Evolutionary conservation across 2,113 vertebrate genomes (phyloP).

Genomic region (Toxotes jaculatrix): DNA sequence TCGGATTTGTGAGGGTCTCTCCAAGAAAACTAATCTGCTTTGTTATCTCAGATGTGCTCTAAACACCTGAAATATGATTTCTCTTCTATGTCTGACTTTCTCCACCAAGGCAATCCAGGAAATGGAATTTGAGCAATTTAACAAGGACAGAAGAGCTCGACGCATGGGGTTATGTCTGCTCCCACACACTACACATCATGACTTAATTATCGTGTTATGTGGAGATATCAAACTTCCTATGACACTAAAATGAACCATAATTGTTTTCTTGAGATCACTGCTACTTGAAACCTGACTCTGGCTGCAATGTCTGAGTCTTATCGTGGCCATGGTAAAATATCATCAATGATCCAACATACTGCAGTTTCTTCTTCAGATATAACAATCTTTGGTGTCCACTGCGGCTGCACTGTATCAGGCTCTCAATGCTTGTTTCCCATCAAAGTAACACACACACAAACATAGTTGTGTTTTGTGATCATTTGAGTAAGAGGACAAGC

Average conservation of each 20-base stretch:
- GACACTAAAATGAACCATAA: background rate
- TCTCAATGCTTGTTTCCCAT: background rate
- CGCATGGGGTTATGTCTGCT: background rate
- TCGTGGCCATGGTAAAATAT: background rate
- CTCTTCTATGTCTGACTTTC: constrained; percentile 24
- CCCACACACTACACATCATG: constrained; percentile 4
- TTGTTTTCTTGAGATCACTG: background rate
- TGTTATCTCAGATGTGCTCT: constrained; percentile 52
- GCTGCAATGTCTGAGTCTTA: background rate
- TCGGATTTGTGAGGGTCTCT: constrained; percentile 11
- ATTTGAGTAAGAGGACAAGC: background rate
- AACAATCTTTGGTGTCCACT: background rate
- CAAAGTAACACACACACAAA: background rate
- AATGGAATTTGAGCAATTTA: constrained; percentile 55
- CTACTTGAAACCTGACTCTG: constrained; percentile 22
- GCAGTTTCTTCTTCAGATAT: background rate
- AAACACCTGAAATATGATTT: constrained; percentile 47
- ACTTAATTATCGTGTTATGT: constrained; percentile 25
- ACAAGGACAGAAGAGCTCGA: constrained; percentile 37
- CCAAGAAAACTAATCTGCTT: constrained; percentile 40
- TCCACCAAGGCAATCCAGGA: constrained; percentile 29
- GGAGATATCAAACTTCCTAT: constrained; percentile 1
- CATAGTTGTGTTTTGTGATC: background rate
- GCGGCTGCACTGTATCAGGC: background rate
- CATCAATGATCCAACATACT: background rate